A percentile compares a stretch with the other conserved stretches of the same genome.
phyloP scores from a whole-genome alignment of 2,888 invertebrate species.

The Meta bourneti region DNA sequence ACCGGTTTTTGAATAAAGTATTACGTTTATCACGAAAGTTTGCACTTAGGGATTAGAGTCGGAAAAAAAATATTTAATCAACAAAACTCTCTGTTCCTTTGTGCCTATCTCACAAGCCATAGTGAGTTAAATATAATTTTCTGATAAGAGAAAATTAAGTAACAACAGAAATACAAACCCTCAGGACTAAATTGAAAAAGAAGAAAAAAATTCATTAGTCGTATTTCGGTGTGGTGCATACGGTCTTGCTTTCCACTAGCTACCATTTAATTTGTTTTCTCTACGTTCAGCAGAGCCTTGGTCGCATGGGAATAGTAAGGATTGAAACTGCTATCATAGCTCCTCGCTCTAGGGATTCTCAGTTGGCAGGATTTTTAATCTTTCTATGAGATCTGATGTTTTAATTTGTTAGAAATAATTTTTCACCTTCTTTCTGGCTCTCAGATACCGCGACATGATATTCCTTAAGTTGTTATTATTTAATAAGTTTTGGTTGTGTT shows the following conservation, averaged over 20 bases:
- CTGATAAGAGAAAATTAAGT: conserved; percentile 71
- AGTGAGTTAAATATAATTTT: conserved; percentile 67
- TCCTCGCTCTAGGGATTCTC: conserved; percentile 43
- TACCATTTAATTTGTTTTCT: conserved; percentile 66
- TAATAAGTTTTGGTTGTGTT: conserved; percentile 44
- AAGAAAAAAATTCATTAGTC: conserved; percentile 63
- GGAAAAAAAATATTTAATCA: conserved; percentile 70
- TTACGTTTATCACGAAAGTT: conserved; percentile 63
- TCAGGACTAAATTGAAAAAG: conserved; percentile 69
- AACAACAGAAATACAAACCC: conserved; percentile 57
- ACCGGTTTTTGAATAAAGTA: conserved; percentile 65
- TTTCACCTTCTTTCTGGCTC: conserved; percentile 48
- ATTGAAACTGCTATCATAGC: conserved; percentile 56
- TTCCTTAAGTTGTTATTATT: conserved; percentile 44
- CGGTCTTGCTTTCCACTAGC: conserved; percentile 21
- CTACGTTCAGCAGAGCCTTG: conserved; percentile 8
- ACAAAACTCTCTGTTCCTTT: conserved; percentile 35
- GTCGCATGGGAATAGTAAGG: conserved; percentile 39
- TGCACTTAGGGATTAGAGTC: conserved; percentile 57
- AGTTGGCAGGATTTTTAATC: conserved; percentile 73
- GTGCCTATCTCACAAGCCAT: conserved; percentile 22
- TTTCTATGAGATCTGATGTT: conserved; percentile 60
- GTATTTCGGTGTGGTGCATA: conserved; percentile 58
- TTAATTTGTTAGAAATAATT: conserved; percentile 68
- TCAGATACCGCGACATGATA: conserved; percentile 5